Evolutionary conservation across 2,113 vertebrate species (phyloP), one percentile per base, ranked within the genome.

Genomic region (Diphyllodes magnificus): DNA sequence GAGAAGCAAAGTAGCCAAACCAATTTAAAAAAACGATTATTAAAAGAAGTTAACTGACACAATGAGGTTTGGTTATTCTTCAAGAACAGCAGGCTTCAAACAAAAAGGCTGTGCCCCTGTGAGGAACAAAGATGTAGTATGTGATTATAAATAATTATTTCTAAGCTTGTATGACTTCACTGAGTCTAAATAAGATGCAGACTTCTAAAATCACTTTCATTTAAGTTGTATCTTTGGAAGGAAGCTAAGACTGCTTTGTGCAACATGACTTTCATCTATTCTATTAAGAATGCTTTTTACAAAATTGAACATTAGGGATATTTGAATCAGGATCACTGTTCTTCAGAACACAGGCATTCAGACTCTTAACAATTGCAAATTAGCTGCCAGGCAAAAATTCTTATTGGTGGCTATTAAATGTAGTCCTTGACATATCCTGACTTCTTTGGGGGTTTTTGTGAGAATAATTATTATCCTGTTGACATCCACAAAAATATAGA

Each of bases 81-180:
- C 82, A 95, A 64, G 76, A 93, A 93, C 54, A 96, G 63, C 50
- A 92, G 30, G 75, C 93, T 93, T 96, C 87, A 94, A 94, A 94
- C 33, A 95, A 92, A 95, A 95, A 96, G 54, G 66, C 75, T 85
- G 42, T 72, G 57, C 56, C 59, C 28, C 15, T 73, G 21, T 44
- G 88, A 96, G 95, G 80, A 95, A 94, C 69, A 93, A 92, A 94
- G 82, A 94, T 65, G 78, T 35, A 90, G 56, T 91, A 70, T 91
- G 71, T 81, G 60, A 94, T 95, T 95, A 94, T 60, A 94, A 96
- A 91, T 80, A 96, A 96, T 91, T 95, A 79, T 96, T 96, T 92
- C 92, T 94, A 89, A 95, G 82, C 75, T 70, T 85, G 30, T 70
- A 83, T 82, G 82, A 91, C 86, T 92, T 96, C 83, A 90, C 8